Evolutionary conservation across 2,113 vertebrate genomes (phyloP).

Genomic region (Lynx canadensis): DNA sequence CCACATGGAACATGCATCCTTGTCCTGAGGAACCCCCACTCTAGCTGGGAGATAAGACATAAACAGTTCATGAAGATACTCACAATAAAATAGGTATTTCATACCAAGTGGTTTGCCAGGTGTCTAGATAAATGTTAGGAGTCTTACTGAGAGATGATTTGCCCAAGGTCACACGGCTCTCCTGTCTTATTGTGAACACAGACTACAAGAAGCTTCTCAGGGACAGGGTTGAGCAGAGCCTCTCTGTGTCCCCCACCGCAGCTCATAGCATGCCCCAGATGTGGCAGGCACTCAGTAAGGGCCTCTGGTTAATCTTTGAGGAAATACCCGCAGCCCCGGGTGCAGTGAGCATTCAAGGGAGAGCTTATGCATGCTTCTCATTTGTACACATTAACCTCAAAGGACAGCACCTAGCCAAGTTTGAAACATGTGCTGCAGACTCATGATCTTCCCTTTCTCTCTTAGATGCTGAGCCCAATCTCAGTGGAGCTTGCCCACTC

Average conservation of each 20-base stretch:
- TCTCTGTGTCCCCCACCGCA: not conserved
- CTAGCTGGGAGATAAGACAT: not conserved
- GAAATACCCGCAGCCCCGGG: not conserved
- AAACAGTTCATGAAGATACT: not conserved
- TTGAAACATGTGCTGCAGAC: not conserved
- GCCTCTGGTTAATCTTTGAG: not conserved
- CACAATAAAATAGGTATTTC: not conserved
- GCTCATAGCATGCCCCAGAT: not conserved
- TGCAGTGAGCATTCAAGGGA: rapidly evolving
- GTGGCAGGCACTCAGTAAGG: not conserved
- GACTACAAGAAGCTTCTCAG: not conserved
- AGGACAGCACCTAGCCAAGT: not conserved
- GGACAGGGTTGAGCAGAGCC: not conserved
- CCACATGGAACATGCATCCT: not conserved
- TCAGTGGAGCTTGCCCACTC: not conserved
- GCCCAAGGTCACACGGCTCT: not conserved
- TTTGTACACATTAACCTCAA: not conserved
- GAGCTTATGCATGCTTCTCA: not conserved
- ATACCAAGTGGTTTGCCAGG: not conserved
- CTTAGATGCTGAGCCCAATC: not conserved
- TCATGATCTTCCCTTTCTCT: not conserved
- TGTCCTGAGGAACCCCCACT: not conserved
- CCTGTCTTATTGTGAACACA: not conserved
- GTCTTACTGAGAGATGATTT: not conserved
- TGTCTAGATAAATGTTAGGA: not conserved